Base-by-base conservation (phyloP, 2,888 invertebrate genomes). In the Leistus spinibarbis region DNA sequence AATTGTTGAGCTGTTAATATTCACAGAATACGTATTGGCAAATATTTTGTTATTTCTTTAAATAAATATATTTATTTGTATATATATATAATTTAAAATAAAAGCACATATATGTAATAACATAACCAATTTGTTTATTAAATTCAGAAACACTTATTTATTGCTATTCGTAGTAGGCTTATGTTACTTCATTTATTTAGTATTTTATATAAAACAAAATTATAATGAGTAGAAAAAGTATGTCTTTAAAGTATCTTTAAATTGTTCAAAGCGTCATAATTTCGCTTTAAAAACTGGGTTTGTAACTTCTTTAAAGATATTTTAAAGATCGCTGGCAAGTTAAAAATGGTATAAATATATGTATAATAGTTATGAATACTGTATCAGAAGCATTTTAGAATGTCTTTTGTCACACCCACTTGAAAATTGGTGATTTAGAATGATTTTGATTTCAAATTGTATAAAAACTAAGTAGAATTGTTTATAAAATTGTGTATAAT, bases 331-430 rank as follows among this genome's bases (percentile, higher is more conserved):
- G 69, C 62, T 69, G 69, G 40, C 13, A 40, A 40, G 40, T 40
- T 69, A 69, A 71, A 64, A 64, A 54, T 64, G 69, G 63, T 60
- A 64, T 54, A 64, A 71, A 71, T 71, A 69, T 69, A 66, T 53
- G n/a, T 40, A 40, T 66, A 66, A 40, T 66, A 71, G 71, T 71
- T 71, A 71, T 67, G 73, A 73, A 73, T 73, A 73, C 73, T 73
- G 73, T 73, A 19, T 73, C 23, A 62, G 72, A 73, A 73, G 73
- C 67, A 60, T 27, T 73, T 73, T 73, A 73, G 73, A 73, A 73
- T 72, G 24, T 23, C 63, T 63, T 63, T n/a, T 54, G 71, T 64
- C 71, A 54, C 64, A 71, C 64, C 54, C 71, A 71, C 71, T 64
- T 40, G 10, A 40, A 40, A 1, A 40, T 10, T 1, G 1, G 1